Evolutionary conservation across 2,113 vertebrate genomes (phyloP).

Genomic region (Pedionomus torquatus): DNA sequence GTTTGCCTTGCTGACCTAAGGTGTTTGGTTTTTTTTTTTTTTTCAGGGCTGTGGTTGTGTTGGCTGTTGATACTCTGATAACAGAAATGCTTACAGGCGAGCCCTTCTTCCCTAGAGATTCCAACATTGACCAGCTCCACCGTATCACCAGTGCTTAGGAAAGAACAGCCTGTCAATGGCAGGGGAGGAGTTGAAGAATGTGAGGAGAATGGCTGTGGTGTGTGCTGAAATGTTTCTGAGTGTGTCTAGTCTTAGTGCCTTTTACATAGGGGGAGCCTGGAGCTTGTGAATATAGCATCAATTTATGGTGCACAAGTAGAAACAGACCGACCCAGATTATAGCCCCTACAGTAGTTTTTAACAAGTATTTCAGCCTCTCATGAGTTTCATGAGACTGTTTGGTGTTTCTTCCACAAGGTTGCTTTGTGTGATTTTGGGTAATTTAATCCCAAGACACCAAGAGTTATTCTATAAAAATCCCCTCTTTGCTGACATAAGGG

Average conservation of each 20-base stretch:
- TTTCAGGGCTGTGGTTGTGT: constrained; percentile 87
- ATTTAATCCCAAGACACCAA: constrained; percentile 85
- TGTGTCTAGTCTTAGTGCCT: rapidly evolving
- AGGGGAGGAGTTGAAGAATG: background rate
- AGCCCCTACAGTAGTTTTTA: background rate
- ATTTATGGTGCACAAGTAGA: rapidly evolving
- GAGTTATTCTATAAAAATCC: constrained; percentile 89
- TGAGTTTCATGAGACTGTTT: background rate
- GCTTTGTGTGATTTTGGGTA: constrained; percentile 72
- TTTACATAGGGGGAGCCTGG: background rate
- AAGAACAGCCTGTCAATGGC: background rate
- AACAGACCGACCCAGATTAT: background rate
- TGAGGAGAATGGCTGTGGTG: background rate
- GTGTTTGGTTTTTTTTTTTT: background rate
- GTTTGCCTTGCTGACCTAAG: background rate
- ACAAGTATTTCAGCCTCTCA: background rate
- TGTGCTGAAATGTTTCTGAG: background rate
- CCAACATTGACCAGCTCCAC: constrained; percentile 91
- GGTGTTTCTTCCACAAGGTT: background rate
- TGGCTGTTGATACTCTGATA: constrained; percentile 87
- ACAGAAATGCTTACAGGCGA: constrained; percentile 88
- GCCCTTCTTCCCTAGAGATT: constrained; percentile 90
- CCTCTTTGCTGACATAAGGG: constrained; percentile 82
- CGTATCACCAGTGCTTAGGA: constrained; percentile 86
- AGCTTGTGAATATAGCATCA: background rate